Evolutionary conservation across 92 coral and sea anemone genomes (phyloP).

Genomic region (Umimayanthus kanabou): DNA sequence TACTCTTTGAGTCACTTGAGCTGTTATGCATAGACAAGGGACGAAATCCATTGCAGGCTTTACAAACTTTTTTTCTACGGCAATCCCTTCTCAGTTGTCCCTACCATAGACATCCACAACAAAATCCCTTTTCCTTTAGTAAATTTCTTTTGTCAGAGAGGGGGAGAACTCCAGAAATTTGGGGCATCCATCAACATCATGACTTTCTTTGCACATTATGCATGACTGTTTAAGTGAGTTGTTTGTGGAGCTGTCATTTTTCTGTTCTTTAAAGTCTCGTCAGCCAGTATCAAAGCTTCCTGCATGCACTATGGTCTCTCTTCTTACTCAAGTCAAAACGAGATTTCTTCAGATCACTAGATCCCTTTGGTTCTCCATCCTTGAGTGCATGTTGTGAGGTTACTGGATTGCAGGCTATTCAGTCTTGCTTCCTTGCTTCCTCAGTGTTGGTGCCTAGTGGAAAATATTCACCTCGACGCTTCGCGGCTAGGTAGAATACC

Average conservation of each 20-base stretch:
- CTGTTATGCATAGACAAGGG: no score
- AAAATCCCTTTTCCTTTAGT: conserved; percentile 18
- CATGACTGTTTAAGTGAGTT: background rate
- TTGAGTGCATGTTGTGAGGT: conserved; percentile 35
- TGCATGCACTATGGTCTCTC: background rate
- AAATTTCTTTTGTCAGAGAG: conserved; percentile 10
- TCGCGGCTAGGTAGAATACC: no score
- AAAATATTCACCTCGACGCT: no score
- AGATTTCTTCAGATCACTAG: background rate
- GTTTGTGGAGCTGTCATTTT: background rate
- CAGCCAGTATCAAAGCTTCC: background rate
- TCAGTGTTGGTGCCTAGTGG: no score
- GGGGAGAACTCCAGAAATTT: conserved; percentile 13
- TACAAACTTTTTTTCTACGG: background rate
- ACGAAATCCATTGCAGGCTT: no score
- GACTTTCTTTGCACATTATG: conserved; percentile 21
- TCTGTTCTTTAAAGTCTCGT: background rate
- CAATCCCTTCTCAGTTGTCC: conserved; percentile 24
- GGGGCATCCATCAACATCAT: conserved; percentile 26
- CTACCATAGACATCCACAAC: conserved; percentile 10
- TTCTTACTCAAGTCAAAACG: background rate
- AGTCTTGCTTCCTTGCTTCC: conserved; percentile 37
- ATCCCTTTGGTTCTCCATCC: conserved; percentile 1
- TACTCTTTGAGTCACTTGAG: background rate
- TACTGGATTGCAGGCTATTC: conserved; percentile 54